These are phyloP conservation scores for Phrynocephalus guinanensis DNA, from an alignment of 2,797 vertebrate genomes.

Conservation along the genomic window DNA sequence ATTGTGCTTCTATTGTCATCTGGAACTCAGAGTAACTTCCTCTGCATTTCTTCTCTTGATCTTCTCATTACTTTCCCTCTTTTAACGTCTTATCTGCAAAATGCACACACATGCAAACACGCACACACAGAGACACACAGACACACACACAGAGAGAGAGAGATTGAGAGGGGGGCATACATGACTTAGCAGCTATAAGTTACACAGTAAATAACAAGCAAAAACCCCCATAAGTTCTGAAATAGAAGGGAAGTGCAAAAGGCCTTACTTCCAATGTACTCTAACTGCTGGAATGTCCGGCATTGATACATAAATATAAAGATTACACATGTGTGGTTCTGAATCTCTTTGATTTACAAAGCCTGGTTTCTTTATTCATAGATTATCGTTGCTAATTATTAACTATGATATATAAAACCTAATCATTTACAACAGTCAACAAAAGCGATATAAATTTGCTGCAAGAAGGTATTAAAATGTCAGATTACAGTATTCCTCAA, in stretches of 20 bases:
- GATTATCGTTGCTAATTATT: not conserved
- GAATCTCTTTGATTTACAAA: not conserved
- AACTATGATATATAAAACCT: not conserved
- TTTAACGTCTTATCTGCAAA: not conserved
- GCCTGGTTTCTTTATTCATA: not conserved
- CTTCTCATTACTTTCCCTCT: not conserved
- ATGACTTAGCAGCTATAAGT: not conserved
- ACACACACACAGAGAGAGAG: too few relatives aligned
- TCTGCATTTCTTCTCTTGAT: not conserved
- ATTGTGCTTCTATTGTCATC: not conserved
- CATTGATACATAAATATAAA: not conserved
- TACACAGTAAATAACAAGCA: conserved; percentile 4
- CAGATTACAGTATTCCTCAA: not conserved
- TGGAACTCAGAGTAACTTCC: not conserved
- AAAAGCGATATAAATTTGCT: not conserved
- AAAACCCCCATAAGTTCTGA: conserved; percentile 13
- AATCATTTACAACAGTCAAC: not conserved
- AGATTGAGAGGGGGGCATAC: too few relatives aligned
- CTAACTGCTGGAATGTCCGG: not conserved
- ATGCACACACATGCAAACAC: not conserved
- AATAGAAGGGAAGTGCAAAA: conserved; percentile 16
- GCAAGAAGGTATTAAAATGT: not conserved
- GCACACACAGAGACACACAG: too few relatives aligned
- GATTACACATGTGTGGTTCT: not conserved
- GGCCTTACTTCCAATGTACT: not conserved